A percentile compares a stretch with the other conserved stretches of the same genome.
These are phyloP conservation scores for Oncopeltus fasciatus DNA, from an alignment of 1,140 invertebrate genomes.

Conservation along the genomic window DNA sequence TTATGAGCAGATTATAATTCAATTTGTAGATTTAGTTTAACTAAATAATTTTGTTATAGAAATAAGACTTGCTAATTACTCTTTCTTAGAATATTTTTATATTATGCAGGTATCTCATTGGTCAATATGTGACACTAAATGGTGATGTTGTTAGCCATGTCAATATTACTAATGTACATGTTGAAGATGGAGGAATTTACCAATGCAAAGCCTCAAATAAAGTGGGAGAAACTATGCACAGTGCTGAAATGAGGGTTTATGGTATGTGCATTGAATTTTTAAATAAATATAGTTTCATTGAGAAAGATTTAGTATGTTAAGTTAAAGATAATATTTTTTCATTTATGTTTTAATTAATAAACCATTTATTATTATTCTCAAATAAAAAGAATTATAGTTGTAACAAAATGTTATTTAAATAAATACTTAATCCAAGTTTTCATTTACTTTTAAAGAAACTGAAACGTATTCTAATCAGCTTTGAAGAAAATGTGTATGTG, in stretches of 20 bases:
- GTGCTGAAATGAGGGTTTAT: slow-evolving; percentile 34
- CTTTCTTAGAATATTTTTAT: not conserved
- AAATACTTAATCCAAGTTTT: too few relatives aligned
- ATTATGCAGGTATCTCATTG: slow-evolving; percentile 22
- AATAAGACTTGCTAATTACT: not conserved
- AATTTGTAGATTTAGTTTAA: not conserved
- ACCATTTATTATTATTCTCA: too few relatives aligned
- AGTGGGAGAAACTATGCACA: slow-evolving; percentile 34
- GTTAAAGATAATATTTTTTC: too few relatives aligned
- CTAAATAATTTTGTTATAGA: too few relatives aligned
- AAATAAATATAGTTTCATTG: too few relatives aligned
- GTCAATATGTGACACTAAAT: slow-evolving; percentile 68
- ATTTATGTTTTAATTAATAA: too few relatives aligned
- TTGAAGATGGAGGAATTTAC: slow-evolving; percentile 41
- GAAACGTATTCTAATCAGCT: too few relatives aligned
- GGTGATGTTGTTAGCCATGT: slow-evolving; percentile 76
- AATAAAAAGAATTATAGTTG: not conserved
- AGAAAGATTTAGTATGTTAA: too few relatives aligned
- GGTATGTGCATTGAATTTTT: slow-evolving; percentile 24
- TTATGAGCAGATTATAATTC: too few relatives aligned
- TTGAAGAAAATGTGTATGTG: too few relatives aligned
- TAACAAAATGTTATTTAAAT: not conserved
- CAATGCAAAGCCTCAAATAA: slow-evolving; percentile 37
- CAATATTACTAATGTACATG: slow-evolving; percentile 38
- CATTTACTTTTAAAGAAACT: too few relatives aligned